Percentiles rank a stretch among this genome's conserved stretches.
These are phyloP conservation scores for Parapristionchus giblindavisi DNA, from an alignment of 2,888 invertebrate genomes.

Conservation along the genomic window DNA sequence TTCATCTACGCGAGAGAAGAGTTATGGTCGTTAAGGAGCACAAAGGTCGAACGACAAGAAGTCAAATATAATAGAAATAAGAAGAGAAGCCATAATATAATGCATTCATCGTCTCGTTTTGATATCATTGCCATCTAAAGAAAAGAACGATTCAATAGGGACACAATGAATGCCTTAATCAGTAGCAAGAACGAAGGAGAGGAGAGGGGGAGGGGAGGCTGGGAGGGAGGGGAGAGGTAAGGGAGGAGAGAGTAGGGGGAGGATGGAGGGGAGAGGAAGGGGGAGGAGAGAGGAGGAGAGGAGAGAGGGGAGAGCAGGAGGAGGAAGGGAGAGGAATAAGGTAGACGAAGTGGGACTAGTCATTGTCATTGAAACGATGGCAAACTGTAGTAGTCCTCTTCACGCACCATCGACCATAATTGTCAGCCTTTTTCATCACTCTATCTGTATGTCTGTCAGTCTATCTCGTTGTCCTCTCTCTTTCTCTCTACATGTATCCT, in stretches of 20 bases:
- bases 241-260: not conserved
- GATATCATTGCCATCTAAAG: not conserved
- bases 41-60: not conserved
- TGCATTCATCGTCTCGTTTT: too few relatives aligned
- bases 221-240: not conserved
- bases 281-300: not conserved
- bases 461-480: too few relatives aligned
- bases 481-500: too few relatives aligned
- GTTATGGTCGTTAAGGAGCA: too few relatives aligned
- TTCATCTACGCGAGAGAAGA: too few relatives aligned
- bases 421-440: too few relatives aligned
- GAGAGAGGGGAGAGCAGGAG: not conserved
- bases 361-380: too few relatives aligned
- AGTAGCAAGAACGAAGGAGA: not conserved
- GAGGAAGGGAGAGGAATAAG: not conserved
- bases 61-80: not conserved
- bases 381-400: too few relatives aligned
- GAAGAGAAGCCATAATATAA: not conserved
- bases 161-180: not conserved
- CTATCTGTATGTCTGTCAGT: too few relatives aligned
- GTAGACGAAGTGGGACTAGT: too few relatives aligned
- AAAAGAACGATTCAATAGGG: not conserved
- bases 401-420: too few relatives aligned
- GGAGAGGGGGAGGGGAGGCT: not conserved
- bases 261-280: not conserved